These are phyloP conservation scores for Epicampocera succincta DNA, from an alignment of 2,888 invertebrate species.

Conservation along the genomic window DNA sequence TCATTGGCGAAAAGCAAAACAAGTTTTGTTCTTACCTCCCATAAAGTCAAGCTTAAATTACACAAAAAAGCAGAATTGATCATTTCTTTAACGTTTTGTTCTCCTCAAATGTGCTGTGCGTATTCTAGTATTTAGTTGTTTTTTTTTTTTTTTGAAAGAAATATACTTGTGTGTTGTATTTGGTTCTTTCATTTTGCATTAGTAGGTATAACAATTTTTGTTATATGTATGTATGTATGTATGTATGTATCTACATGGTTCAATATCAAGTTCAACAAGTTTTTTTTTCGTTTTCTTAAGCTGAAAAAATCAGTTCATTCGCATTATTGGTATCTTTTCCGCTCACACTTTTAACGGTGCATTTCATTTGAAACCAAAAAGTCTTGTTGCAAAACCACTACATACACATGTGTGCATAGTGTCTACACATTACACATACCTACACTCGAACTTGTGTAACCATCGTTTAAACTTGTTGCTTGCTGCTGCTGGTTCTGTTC, in stretches of 20 bases:
- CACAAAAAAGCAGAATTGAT: slow-evolving; percentile 59
- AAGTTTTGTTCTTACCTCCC: slow-evolving; percentile 47
- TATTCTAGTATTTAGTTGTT: not conserved
- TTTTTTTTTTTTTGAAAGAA: slow-evolving; percentile 9
- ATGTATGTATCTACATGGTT: slow-evolving; percentile 57
- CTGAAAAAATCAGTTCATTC: slow-evolving; percentile 65
- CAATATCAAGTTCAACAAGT: slow-evolving; percentile 80
- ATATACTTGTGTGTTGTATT: too few relatives aligned
- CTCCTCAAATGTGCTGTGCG: not conserved
- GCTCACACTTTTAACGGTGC: slow-evolving; percentile 50
- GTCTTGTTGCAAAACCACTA: slow-evolving; percentile 30
- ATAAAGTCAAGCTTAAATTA: slow-evolving; percentile 42
- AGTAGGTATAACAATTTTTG: too few relatives aligned
- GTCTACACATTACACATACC: too few relatives aligned
- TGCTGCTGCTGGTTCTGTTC: slow-evolving; percentile 5
- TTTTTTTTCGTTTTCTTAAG: slow-evolving; percentile 44
- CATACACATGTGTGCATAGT: too few relatives aligned
- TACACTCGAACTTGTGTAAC: not conserved
- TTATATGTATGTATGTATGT: not conserved
- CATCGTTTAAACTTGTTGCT: slow-evolving; percentile 23
- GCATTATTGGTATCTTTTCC: slow-evolving; percentile 49
- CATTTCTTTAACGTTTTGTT: not conserved
- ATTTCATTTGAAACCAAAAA: slow-evolving; percentile 42
- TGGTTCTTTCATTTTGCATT: too few relatives aligned
- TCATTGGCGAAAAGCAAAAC: slow-evolving; percentile 12